phyloP scores from a whole-genome alignment of 2,113 vertebrate species.

The Microtus montanus region DNA sequence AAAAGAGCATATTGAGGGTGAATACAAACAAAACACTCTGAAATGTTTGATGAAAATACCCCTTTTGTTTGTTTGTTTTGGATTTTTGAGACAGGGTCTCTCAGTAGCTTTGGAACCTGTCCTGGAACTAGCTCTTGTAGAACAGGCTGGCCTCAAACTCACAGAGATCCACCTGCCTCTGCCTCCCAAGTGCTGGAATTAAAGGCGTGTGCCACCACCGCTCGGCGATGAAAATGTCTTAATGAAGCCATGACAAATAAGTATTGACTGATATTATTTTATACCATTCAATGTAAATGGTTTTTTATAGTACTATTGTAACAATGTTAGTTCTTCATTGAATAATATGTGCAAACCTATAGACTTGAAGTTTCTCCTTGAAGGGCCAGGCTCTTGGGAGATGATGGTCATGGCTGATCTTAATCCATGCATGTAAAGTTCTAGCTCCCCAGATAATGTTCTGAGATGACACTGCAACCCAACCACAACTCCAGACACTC shows the following conservation, averaged over 20 bases:
- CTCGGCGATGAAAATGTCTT: neutral
- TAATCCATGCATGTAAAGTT: neutral
- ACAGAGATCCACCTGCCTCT: no score
- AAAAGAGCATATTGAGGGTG: neutral
- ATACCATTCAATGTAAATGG: neutral
- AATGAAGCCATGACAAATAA: neutral
- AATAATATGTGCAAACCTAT: neutral
- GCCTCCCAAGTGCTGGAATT: no score
- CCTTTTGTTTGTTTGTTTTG: no score
- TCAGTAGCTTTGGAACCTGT: no score
- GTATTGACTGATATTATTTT: neutral
- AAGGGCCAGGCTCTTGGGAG: neutral
- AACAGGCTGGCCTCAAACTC: no score
- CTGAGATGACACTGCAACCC: neutral
- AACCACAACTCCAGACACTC: neutral
- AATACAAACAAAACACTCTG: neutral
- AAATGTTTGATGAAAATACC: neutral
- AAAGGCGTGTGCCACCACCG: no score
- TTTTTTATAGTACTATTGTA: neutral
- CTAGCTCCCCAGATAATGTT: neutral
- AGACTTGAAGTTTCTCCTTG: neutral
- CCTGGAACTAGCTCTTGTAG: no score
- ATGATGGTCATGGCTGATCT: accelerated
- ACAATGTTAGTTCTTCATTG: neutral
- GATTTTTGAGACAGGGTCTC: no score